Evolutionary conservation across 2,797 vertebrate species (phyloP).

Genomic region (Falco columbarius): DNA sequence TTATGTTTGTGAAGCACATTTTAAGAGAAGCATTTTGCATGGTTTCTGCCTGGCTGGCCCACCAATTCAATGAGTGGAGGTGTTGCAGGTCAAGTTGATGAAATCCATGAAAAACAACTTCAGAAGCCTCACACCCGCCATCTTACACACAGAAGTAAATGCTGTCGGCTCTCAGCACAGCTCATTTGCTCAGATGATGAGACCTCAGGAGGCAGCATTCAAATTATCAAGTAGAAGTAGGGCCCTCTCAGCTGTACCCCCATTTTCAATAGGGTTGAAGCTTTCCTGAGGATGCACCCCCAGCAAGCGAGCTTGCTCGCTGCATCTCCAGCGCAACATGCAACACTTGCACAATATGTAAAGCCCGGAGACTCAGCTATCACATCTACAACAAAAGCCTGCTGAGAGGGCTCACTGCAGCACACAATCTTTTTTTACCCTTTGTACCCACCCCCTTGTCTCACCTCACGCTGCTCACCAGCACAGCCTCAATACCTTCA

Average conservation of each 20-base stretch:
- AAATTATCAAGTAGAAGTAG: accelerated
- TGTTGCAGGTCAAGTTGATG: too few species aligned
- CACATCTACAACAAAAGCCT: background rate
- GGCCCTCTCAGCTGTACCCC: background rate
- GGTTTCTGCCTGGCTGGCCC: background rate
- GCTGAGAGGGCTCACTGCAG: background rate
- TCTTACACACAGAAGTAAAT: accelerated
- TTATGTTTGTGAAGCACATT: background rate
- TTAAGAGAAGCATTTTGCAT: accelerated
- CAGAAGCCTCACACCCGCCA: background rate
- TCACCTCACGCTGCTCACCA: background rate
- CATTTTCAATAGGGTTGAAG: accelerated
- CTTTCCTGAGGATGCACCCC: background rate
- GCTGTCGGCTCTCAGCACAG: background rate
- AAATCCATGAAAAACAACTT: background rate
- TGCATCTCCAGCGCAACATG: accelerated
- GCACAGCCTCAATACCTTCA: background rate
- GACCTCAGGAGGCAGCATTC: background rate
- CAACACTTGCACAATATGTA: too few species aligned
- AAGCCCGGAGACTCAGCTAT: background rate
- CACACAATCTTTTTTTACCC: background rate
- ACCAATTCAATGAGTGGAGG: accelerated
- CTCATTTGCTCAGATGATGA: background rate
- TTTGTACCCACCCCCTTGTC: background rate
- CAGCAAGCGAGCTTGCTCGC: accelerated